Conservation (phyloP, 37 sponge, comb jelly and placozoan genomes). For the Chondrosia reniformis region DNA sequence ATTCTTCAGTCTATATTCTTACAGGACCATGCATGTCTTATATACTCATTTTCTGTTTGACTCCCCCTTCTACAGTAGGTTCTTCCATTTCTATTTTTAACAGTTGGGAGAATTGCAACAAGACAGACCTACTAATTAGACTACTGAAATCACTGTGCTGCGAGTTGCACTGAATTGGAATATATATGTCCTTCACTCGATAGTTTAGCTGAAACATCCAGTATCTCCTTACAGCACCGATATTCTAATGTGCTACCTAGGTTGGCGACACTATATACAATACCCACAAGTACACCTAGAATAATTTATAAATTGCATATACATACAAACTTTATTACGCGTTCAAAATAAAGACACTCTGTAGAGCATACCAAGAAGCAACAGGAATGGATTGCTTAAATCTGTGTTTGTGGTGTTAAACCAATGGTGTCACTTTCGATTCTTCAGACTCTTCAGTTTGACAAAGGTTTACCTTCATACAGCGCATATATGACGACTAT, state of each 20-base stretch:
- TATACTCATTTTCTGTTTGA: constrained; percentile 1
- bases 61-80: constrained; percentile 4
- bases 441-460: not conserved
- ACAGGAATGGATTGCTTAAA: not conserved
- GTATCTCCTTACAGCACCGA: constrained; percentile 3
- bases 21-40: not conserved
- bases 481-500: not conserved
- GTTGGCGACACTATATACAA: constrained; percentile 1
- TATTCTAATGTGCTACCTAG: constrained; percentile 4
- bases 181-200: not conserved
- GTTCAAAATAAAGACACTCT: no score
- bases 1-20: not conserved
- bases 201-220: not conserved
- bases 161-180: not conserved
- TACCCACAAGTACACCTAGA: constrained; percentile 7
- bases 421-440: not conserved
- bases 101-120: not conserved
- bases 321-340: no score
- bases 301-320: not conserved
- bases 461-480: constrained; percentile 2
- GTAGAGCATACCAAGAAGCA: constrained; percentile 8
- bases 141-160: constrained; percentile 1
- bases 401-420: constrained; percentile 1
- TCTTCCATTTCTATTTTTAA: not conserved
- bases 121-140: not conserved